Evolutionary conservation across 1,140 invertebrate species (phyloP).

Genomic region (Parasteatoda tepidariorum): DNA sequence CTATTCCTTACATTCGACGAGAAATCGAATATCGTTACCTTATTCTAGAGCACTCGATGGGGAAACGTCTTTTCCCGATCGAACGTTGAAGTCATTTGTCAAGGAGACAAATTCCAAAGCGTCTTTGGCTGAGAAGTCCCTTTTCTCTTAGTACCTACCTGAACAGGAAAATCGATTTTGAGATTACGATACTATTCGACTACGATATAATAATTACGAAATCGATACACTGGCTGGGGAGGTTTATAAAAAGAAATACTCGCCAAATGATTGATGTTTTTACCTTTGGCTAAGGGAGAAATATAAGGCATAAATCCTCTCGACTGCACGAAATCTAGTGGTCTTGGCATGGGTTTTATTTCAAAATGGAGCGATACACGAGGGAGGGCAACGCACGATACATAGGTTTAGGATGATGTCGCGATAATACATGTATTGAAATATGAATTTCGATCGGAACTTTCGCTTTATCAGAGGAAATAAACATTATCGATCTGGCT

Average conservation of each 20-base stretch:
- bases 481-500: too few species aligned
- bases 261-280: background rate
- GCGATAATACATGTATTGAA: too few species aligned
- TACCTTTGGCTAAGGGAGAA: background rate
- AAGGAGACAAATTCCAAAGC: background rate
- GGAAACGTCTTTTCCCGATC: background rate
- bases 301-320: background rate
- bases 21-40: background rate
- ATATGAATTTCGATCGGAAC: background rate
- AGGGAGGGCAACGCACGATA: too few species aligned
- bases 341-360: background rate
- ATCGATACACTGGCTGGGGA: background rate
- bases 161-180: background rate
- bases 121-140: background rate
- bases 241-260: background rate
- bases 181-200: background rate
- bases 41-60: background rate
- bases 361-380: background rate
- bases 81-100: background rate
- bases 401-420: too few species aligned
- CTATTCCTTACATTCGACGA: background rate
- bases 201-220: background rate
- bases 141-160: background rate
- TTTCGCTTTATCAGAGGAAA: background rate
- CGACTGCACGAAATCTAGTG: background rate